Evolutionary conservation across 2,888 invertebrate genomes (phyloP).

Genomic region (Erebia epiphron): DNA sequence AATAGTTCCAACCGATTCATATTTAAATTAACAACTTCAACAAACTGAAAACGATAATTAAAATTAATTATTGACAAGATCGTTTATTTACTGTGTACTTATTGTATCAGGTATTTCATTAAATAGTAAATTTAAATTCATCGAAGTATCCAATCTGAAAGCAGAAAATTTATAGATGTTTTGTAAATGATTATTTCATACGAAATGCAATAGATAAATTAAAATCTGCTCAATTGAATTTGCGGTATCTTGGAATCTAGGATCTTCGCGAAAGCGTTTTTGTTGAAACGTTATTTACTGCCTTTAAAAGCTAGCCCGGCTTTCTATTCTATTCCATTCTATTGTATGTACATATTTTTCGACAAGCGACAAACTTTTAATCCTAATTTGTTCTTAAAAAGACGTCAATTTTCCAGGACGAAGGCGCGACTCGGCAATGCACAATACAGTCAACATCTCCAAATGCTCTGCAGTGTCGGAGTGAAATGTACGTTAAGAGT

Average conservation of each 20-base stretch:
- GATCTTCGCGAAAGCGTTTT: background rate
- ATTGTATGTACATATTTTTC: too few species aligned
- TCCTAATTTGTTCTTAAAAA: too few species aligned
- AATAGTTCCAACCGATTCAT: background rate
- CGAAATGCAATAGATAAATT: too few species aligned
- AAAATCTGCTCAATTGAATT: too few species aligned
- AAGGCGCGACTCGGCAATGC: too few species aligned
- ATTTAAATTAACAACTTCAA: conserved; percentile 15
- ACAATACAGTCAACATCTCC: too few species aligned
- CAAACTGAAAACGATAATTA: conserved; percentile 16
- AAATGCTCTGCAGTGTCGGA: too few species aligned
- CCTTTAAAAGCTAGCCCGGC: background rate
- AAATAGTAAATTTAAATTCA: conserved; percentile 8
- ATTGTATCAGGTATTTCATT: conserved; percentile 12
- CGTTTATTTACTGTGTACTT: conserved; percentile 12
- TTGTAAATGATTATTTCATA: background rate
- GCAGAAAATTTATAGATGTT: background rate
- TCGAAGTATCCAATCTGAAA: conserved; percentile 1
- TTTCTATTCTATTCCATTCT: too few species aligned
- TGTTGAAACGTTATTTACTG: background rate
- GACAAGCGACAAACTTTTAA: background rate
- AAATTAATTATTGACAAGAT: conserved; percentile 14
- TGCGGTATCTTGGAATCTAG: background rate
- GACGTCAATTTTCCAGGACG: too few species aligned
- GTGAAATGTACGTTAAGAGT: too few species aligned